Evolutionary conservation across 2,797 vertebrate species (phyloP), one percentile per base, ranked within the genome.

Genomic region (Graptemys geographica): DNA sequence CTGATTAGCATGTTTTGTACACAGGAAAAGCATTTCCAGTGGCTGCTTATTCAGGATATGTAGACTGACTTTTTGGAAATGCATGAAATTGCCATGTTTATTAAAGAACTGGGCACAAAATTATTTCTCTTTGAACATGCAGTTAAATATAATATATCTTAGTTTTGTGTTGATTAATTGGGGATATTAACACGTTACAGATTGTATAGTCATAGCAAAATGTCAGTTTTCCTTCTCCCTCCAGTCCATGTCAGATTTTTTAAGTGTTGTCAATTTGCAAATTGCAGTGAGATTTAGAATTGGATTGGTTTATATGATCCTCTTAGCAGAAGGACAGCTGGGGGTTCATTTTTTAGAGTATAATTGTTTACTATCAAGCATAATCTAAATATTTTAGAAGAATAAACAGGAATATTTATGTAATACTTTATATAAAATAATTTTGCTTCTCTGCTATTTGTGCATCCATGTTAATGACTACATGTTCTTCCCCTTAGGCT

Each of bases 61-160:
- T 79, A 44, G 88, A 89, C 96, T 91, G 84, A 88, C 94, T 96
- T 90, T 83, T 79, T 90, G 84, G 90, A 92, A 96, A 62, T 84
- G 93, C 92, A 88, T 97, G 90, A 96, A 95, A 96, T 96, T 96
- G 90, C 90, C 81, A 92, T 89, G 92, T 81, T 21, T 92, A 92
- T 90, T 92, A 90, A 95, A 97, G 94, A 95, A 89, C 94, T 88
- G 95, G 86, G 92, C 95, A 95, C 86, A 69, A 94, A 95, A 96
- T 95, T 96, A 95, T 96, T 97, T 96, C 93, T 44, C 65, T 95
- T 96, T 92, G 96, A 96, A 88, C 83, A 95, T 94, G 86, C 82
- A 89, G 90, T 96, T 96, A 96, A 96, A 96, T 94, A 81, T 91
- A 89, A 96, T 96, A 94, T 92, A 89, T 80, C 89, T 96, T 95